Evolutionary conservation across 2,113 vertebrate genomes (phyloP), one percentile per base, ranked within the genome.

Genomic region (Galemys pyrenaicus): DNA sequence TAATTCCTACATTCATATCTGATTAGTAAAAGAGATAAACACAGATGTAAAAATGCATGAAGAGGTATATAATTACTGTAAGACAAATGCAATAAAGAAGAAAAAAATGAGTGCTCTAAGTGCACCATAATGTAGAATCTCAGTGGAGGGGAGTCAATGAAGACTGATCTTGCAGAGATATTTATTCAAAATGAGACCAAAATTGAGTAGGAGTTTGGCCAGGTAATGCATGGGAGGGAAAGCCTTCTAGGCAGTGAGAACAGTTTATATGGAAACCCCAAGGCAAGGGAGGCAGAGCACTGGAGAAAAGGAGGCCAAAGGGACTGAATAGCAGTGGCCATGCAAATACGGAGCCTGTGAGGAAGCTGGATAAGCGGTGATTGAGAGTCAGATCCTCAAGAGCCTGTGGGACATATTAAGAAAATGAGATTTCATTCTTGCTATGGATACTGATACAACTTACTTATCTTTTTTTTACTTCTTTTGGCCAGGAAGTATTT

Each of bases 321-420:
- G 65, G 60, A 49, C 9, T 39, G 20, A 35, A 12, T 17, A 6
- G 13, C 3, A 15, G n/a, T 37, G 3, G 62, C 0, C 7, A 3
- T 15, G 16, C 16, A 41, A 12, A 28, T 12, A 15, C 35, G 39
- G 2, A 44, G 1, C 56, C 19, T 17, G 6, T 24, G 15, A 28
- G 15, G 11, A 51, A 24, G 16, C 2, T 9, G 3, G 20, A 22
- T 9, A 28, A 6, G 10, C 16, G 3, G 37, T 1, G 44, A 11
- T 49, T 49, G 1, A 41, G 24, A 68, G 2, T 12, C 24, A 1
- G 56, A 51, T 67, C 11, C 41, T n/a, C 35, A 24, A 4, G 62
- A 62, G 2, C 5, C 37, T 56, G 20, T 37, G 37, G 51, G 62
- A 62, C 3, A 24, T 79, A 78, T 49, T 46, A 37, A 68, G 11